A percentile compares a stretch with the other conserved stretches of the same genome.
Conservation (phyloP, 1,140 invertebrate species). For the Neodiprion lecontei region DNA sequence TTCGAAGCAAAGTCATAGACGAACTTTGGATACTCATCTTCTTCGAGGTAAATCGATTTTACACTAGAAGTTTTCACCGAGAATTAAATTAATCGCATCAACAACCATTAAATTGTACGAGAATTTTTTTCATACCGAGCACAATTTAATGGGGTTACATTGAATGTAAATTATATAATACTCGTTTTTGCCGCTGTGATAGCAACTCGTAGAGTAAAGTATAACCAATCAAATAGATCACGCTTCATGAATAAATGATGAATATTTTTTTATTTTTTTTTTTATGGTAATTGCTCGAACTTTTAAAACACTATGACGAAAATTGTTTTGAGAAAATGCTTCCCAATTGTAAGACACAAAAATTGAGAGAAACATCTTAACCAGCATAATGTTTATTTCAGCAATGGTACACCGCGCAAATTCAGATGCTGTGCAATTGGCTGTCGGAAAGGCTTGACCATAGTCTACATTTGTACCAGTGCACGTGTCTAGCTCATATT, state of each 20-base stretch:
- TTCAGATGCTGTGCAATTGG: slow-evolving; percentile 95
- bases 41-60: slow-evolving; percentile 79
- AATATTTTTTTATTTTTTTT: background rate
- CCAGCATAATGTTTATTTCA: slow-evolving; percentile 46
- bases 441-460: slow-evolving; percentile 92
- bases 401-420: slow-evolving; percentile 96
- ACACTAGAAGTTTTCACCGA: slow-evolving; percentile 9
- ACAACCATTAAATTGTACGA: background rate
- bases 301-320: slow-evolving; percentile 17
- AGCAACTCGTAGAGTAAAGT: too few species aligned
- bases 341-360: background rate
- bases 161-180: background rate
- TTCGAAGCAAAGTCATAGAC: slow-evolving; percentile 95
- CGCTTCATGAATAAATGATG: too few species aligned
- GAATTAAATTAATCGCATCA: background rate
- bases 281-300: background rate
- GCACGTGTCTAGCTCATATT: slow-evolving; percentile 95
- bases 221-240: too few species aligned
- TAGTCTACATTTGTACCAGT: slow-evolving; percentile 95
- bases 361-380: background rate
- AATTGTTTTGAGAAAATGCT: slow-evolving; percentile 19
- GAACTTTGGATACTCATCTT: slow-evolving; percentile 97
- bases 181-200: background rate
- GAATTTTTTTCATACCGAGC: too few species aligned
- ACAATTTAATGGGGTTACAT: background rate